phyloP scores from a whole-genome alignment of 2,797 vertebrate genomes.

The Sitta carolinensis region DNA sequence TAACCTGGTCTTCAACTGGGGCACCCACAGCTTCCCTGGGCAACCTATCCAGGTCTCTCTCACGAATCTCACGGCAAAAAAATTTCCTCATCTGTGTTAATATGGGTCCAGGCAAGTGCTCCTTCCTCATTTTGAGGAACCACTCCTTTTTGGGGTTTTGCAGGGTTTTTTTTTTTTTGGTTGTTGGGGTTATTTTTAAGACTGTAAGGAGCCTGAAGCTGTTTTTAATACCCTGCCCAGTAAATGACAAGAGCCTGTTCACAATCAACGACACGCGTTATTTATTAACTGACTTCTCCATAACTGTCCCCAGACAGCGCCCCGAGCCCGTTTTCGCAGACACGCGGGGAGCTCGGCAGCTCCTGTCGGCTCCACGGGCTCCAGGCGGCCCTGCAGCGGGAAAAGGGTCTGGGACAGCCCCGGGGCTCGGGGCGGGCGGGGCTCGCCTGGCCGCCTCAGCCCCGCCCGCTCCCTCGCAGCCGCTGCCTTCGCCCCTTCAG shows the following conservation, averaged over 20 bases:
- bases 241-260: neutral
- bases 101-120: accelerated
- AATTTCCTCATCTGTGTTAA: neutral
- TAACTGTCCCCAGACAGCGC: neutral
- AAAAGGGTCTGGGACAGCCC: accelerated
- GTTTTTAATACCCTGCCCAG: neutral
- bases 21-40: neutral
- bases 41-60: neutral
- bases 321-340: neutral
- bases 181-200: accelerated
- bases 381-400: too few relatives aligned
- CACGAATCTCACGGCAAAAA: neutral
- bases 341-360: accelerated
- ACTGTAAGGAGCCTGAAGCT: neutral
- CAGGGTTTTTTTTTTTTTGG: too few relatives aligned
- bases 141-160: neutral
- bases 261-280: neutral
- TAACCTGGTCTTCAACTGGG: neutral
- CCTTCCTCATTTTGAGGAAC: neutral
- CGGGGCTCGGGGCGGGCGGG: neutral
- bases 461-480: neutral
- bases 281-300: neutral
- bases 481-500: neutral
- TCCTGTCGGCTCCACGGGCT: accelerated
- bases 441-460: neutral